Evolutionary conservation across 1,140 invertebrate species (phyloP).

Genomic region (Drosophila tristis): DNA sequence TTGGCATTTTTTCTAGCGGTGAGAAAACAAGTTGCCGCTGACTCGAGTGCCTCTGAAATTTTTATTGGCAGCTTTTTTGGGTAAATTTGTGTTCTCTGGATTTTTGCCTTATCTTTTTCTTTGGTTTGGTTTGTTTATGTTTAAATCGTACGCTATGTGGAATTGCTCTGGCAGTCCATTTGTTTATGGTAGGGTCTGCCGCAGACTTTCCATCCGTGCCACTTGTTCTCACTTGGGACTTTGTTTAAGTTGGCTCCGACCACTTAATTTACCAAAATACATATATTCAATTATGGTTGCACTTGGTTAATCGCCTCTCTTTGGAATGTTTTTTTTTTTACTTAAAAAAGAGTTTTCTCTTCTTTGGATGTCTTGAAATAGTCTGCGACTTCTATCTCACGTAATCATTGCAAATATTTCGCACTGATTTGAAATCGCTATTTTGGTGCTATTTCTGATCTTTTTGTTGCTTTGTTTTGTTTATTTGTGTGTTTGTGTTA

Average conservation of each 20-base stretch:
- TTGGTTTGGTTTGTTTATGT: conserved; percentile 72
- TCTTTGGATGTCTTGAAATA: background rate
- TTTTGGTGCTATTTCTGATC: conserved; percentile 33
- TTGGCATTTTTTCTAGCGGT: conserved; percentile 72
- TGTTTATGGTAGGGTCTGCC: conserved; percentile 75
- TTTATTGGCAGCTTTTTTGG: conserved; percentile 47
- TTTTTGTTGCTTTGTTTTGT: conserved; percentile 11
- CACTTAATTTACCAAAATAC: conserved; percentile 58
- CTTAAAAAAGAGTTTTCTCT: conserved; percentile 17
- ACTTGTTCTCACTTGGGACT: conserved; percentile 61
- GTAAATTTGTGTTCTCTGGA: background rate
- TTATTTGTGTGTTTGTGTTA: conserved; percentile 44
- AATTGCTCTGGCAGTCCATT: conserved; percentile 75
- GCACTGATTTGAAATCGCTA: conserved; percentile 62
- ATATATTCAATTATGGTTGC: conserved; percentile 42
- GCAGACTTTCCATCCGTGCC: conserved; percentile 73
- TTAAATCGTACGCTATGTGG: conserved; percentile 71
- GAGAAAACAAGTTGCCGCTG: conserved; percentile 73
- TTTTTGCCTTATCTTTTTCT: conserved; percentile 37
- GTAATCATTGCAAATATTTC: conserved; percentile 71
- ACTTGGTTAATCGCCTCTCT: conserved; percentile 41
- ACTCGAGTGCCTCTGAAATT: conserved; percentile 70
- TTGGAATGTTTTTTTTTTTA: conserved; percentile 45
- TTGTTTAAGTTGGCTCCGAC: conserved; percentile 54
- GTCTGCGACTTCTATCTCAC: conserved; percentile 33